Evolutionary conservation across 2,113 vertebrate species (phyloP).

Genomic region (Rattus rattus): DNA sequence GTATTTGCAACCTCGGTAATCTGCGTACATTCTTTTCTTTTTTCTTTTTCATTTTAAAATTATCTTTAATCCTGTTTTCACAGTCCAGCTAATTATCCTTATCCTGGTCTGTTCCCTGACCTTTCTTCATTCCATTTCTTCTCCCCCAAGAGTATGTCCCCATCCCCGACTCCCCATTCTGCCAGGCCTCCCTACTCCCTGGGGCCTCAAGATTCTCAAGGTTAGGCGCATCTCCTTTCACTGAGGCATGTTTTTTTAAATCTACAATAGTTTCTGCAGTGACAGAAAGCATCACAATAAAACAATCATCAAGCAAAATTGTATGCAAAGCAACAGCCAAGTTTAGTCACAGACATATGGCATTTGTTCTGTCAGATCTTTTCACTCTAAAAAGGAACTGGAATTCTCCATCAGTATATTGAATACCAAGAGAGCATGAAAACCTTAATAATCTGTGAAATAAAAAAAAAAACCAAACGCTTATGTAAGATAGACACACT

Average conservation of each 20-base stretch:
- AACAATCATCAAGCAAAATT: background rate
- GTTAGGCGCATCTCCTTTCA: too few relatives aligned
- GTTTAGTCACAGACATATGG: background rate
- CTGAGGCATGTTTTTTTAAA: too few relatives aligned
- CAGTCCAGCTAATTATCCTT: too few relatives aligned
- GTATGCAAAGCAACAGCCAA: background rate
- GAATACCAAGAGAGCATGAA: background rate
- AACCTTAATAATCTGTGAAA: background rate
- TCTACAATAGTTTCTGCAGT: background rate
- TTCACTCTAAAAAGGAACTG: background rate
- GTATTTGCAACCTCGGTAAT: rapidly evolving
- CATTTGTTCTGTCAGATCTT: background rate
- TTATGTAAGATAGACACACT: background rate
- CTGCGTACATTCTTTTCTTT: background rate
- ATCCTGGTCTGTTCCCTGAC: too few relatives aligned
- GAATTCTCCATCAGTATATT: background rate
- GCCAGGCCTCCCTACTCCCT: too few relatives aligned
- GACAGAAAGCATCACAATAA: background rate
- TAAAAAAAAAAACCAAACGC: background rate
- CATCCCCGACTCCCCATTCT: too few relatives aligned
- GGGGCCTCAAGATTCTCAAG: too few relatives aligned
- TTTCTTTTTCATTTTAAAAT: too few relatives aligned
- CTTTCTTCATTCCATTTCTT: too few relatives aligned
- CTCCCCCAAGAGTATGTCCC: too few relatives aligned
- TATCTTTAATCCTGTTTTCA: too few relatives aligned